Percentiles rank a stretch among this genome's conserved stretches.
Conservation (phyloP, 2,888 invertebrate species). For the Platycnemis pennipes region DNA sequence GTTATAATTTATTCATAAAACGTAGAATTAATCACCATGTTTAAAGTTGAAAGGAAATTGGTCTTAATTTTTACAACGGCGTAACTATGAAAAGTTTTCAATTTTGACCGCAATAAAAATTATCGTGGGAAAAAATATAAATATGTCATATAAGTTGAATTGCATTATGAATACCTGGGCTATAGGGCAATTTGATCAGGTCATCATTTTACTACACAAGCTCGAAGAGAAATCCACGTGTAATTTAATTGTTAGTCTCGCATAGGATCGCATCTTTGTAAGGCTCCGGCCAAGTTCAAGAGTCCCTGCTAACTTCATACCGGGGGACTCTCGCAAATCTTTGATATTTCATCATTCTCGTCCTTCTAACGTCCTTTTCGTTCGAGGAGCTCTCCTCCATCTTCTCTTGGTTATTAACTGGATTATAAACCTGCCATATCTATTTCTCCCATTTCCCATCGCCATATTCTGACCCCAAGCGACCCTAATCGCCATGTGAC, state of each 20-base stretch:
- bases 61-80: no score
- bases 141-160: no score
- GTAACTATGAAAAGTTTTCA: no score
- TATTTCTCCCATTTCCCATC: constrained; percentile 22
- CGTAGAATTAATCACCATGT: no score
- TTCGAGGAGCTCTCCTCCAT: neutral
- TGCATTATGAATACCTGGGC: no score
- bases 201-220: no score
- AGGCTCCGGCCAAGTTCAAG: neutral
- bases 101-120: no score
- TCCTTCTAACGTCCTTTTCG: neutral
- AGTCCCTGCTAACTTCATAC: neutral
- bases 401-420: neutral
- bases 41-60: no score
- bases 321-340: neutral
- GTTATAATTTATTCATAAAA: no score
- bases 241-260: neutral
- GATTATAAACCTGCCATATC: constrained; percentile 16
- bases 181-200: no score
- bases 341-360: neutral
- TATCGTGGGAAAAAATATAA: no score
- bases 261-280: neutral
- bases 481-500: neutral
- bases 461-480: neutral
- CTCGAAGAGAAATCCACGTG: neutral